Conservation (phyloP, 2,797 vertebrate genomes). For the Harpagifer antarcticus region DNA sequence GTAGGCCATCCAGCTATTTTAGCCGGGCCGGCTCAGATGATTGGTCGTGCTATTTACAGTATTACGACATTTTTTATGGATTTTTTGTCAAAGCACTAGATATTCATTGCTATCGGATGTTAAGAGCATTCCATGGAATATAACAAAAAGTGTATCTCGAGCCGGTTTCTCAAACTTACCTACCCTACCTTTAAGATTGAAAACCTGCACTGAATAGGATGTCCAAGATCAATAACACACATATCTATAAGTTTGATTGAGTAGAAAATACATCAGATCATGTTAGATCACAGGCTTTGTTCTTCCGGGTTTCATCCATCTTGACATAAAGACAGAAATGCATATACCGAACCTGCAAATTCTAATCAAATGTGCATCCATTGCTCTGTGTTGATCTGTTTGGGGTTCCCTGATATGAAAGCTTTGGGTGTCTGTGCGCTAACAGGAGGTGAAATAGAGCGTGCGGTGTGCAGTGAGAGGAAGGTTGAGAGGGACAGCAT, state of each 20-base stretch:
- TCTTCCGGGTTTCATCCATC: not conserved
- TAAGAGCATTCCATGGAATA: too few species aligned
- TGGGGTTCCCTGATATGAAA: slow-evolving; percentile 11
- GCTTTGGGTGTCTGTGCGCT: slow-evolving; percentile 12
- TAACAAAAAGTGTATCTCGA: too few species aligned
- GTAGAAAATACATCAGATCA: not conserved
- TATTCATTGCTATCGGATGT: too few species aligned
- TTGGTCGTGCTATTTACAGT: too few species aligned
- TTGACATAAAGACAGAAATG: not conserved
- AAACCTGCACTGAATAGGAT: not conserved
- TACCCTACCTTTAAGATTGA: not conserved
- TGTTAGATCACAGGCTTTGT: not conserved
- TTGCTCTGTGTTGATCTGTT: slow-evolving; percentile 1
- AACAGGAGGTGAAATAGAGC: slow-evolving; percentile 41
- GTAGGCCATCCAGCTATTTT: too few species aligned
- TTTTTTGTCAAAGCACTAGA: too few species aligned
- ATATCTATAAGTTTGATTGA: not conserved
- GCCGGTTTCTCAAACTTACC: too few species aligned
- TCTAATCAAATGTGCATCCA: not conserved
- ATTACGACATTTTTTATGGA: too few species aligned
- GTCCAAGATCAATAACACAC: not conserved
- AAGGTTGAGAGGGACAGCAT: slow-evolving; percentile 56
- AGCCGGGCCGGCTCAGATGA: too few species aligned
- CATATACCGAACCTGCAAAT: not conserved
- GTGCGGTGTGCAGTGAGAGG: slow-evolving; percentile 37